A percentile compares a stretch with the other conserved stretches of the same genome.
Evolutionary conservation across 2,888 invertebrate genomes (phyloP).

Genomic region (Apodemia mormo): DNA sequence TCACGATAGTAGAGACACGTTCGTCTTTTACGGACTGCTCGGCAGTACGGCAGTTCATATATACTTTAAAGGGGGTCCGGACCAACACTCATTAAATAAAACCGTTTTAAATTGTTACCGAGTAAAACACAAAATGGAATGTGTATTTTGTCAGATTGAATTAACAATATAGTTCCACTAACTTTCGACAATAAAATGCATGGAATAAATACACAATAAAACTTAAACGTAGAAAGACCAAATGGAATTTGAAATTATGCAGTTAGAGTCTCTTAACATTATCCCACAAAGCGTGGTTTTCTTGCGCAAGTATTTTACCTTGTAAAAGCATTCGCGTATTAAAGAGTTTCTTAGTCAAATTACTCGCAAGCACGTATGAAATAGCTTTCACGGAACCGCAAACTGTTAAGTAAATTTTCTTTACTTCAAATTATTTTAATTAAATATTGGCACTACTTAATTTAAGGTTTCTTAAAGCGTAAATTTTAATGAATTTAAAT

Average conservation of each 20-base stretch:
- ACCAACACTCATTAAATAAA: too few species aligned
- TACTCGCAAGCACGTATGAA: constrained; percentile 6
- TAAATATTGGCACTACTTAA: constrained; percentile 14
- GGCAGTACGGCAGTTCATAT: too few species aligned
- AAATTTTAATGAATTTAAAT: constrained; percentile 14
- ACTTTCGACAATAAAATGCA: constrained; percentile 4
- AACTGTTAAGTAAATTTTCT: constrained; percentile 26
- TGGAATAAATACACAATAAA: constrained; percentile 7
- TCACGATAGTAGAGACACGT: too few species aligned
- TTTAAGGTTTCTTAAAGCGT: neutral
- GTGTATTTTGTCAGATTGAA: neutral
- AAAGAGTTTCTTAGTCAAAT: constrained; percentile 14
- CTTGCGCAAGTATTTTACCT: constrained; percentile 3
- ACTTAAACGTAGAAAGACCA: constrained; percentile 7
- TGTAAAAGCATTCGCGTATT: constrained; percentile 5
- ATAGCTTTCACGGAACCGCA: neutral
- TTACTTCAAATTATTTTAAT: constrained; percentile 23
- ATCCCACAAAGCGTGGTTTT: constrained; percentile 13
- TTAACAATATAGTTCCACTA: constrained; percentile 3
- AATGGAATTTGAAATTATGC: constrained; percentile 12
- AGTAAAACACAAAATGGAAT: neutral
- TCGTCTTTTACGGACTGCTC: too few species aligned
- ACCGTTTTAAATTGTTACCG: neutral
- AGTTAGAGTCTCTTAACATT: constrained; percentile 13
- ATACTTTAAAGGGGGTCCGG: too few species aligned